phyloP scores from a whole-genome alignment of 53 echinoderm and acorn worm genomes.

The Antedon mediterranea region DNA sequence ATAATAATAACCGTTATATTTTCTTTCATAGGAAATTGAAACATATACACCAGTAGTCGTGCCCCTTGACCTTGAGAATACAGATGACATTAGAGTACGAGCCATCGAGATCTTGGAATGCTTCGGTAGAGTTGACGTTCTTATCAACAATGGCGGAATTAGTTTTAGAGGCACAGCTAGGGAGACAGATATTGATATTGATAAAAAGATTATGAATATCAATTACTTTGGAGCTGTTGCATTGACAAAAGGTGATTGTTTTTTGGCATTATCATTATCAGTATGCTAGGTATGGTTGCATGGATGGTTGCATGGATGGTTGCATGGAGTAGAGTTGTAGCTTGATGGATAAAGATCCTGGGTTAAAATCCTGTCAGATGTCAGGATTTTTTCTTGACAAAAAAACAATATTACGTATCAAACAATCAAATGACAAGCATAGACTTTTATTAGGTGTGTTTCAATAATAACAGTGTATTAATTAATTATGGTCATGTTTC shows the following conservation, averaged over 20 bases:
- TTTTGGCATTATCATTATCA: neutral
- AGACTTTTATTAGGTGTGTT: no score
- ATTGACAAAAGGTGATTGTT: conserved; percentile 47
- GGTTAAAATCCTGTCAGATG: no score
- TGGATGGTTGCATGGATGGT: no score
- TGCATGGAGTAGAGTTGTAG: no score
- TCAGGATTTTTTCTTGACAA: no score
- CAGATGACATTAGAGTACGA: conserved; percentile 28
- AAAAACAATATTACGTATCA: no score
- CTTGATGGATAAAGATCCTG: no score
- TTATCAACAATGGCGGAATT: conserved; percentile 84
- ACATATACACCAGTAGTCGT: conserved; percentile 41
- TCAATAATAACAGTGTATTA: no score
- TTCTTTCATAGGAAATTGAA: conserved; percentile 6
- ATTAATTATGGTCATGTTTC: neutral
- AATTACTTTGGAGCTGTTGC: conserved; percentile 86
- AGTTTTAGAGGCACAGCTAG: conserved; percentile 39
- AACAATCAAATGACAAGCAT: no score
- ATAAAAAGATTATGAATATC: conserved; percentile 74
- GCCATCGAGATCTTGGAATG: conserved; percentile 38
- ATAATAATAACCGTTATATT: no score
- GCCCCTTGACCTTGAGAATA: conserved; percentile 52
- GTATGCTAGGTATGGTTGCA: no score
- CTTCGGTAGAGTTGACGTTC: conserved; percentile 50
- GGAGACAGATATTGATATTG: conserved; percentile 47